These are phyloP conservation scores for Epinotia ramella DNA, from an alignment of 2,888 invertebrate genomes.

Conservation along the genomic window DNA sequence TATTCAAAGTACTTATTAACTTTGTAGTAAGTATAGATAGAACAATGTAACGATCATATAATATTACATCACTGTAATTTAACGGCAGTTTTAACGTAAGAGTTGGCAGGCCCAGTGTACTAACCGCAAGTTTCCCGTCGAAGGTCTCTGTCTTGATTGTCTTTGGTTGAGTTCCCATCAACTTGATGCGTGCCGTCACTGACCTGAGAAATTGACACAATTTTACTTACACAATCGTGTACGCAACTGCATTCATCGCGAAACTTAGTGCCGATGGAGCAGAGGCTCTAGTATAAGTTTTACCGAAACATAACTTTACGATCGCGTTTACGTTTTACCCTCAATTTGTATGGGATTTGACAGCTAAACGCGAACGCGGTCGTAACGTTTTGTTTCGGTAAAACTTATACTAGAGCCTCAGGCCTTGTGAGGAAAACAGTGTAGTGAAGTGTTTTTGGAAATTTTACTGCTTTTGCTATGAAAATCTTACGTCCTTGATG, in stretches of 20 bases:
- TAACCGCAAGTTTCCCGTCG: slow-evolving; percentile 72
- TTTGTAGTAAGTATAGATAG: background rate
- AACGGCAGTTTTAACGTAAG: slow-evolving; percentile 26
- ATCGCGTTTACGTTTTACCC: no score
- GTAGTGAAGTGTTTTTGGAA: background rate
- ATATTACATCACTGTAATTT: slow-evolving; percentile 40
- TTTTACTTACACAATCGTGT: slow-evolving; percentile 21
- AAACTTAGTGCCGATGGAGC: background rate
- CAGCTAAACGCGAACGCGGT: no score
- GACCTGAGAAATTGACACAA: slow-evolving; percentile 59
- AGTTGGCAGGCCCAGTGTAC: slow-evolving; percentile 48
- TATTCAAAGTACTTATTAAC: slow-evolving; percentile 11
- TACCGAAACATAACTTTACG: no score
- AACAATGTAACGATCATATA: slow-evolving; percentile 34
- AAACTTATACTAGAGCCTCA: no score
- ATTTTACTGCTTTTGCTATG: background rate
- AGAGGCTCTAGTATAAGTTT: no score
- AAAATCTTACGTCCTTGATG: background rate
- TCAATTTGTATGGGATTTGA: no score
- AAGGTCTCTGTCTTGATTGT: slow-evolving; percentile 69
- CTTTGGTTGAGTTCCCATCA: slow-evolving; percentile 59
- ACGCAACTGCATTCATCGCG: background rate
- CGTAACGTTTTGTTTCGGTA: no score
- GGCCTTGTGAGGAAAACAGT: no score
- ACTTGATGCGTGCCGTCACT: slow-evolving; percentile 60